These are phyloP conservation scores for Amia ocellicauda DNA, from an alignment of 2,113 vertebrate genomes.

Conservation along the genomic window DNA sequence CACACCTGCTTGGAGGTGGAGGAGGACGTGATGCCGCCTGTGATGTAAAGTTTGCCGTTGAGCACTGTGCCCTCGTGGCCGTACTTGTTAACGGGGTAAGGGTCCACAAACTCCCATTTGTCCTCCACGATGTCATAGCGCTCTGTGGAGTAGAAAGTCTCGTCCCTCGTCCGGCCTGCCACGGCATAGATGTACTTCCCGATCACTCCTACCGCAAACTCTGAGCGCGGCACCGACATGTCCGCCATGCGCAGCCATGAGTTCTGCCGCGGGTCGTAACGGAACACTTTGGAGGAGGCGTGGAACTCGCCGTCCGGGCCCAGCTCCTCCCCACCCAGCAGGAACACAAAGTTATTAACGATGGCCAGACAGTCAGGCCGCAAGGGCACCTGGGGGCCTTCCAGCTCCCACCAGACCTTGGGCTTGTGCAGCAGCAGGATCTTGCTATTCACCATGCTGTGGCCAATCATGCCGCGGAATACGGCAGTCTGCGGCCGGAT, in stretches of 20 bases:
- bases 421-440: constrained; percentile 95
- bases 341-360: constrained; percentile 95
- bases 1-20: constrained; percentile 98
- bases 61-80: constrained; percentile 97
- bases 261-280: constrained; percentile 95
- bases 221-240: constrained; percentile 96
- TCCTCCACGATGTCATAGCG: constrained; percentile 95
- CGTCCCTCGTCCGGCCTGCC: constrained; percentile 92
- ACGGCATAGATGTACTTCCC: constrained; percentile 94
- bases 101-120: constrained; percentile 97
- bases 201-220: constrained; percentile 96
- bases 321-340: constrained; percentile 93
- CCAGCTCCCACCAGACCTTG: constrained; percentile 97
- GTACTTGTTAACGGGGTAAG: constrained; percentile 96
- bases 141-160: constrained; percentile 97
- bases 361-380: constrained; percentile 95
- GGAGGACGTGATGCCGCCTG: constrained; percentile 96
- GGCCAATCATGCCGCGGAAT: constrained; percentile 97
- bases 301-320: constrained; percentile 97
- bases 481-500: constrained; percentile 94
- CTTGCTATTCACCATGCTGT: constrained; percentile 99
- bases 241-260: constrained; percentile 96
- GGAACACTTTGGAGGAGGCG: constrained; percentile 96
- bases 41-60: constrained; percentile 90
- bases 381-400: constrained; percentile 94